Conservation (phyloP, 1,140 invertebrate species). For the Hirudo medicinalis region DNA sequence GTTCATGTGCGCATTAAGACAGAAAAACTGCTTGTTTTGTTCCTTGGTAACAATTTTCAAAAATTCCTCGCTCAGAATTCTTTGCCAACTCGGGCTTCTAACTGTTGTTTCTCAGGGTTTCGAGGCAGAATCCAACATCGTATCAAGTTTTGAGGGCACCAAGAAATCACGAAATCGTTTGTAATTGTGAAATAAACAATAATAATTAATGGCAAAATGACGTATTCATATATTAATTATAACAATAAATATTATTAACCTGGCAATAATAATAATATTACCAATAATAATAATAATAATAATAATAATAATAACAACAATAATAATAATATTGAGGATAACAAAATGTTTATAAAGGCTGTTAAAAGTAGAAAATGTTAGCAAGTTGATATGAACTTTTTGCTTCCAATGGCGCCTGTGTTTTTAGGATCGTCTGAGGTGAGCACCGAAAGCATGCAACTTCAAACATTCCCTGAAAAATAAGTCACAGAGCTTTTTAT, state of each 20-base stretch:
- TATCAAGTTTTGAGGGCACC: too few relatives aligned
- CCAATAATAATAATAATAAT: constrained; percentile 3
- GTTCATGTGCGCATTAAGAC: too few relatives aligned
- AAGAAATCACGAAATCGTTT: too few relatives aligned
- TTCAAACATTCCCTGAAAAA: neutral
- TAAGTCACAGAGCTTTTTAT: too few relatives aligned
- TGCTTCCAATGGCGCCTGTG: neutral
- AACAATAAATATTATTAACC: neutral
- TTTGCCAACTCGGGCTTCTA: too few relatives aligned
- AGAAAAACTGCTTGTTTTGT: too few relatives aligned
- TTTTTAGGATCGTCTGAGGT: neutral
- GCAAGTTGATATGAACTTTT: neutral
- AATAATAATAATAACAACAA: constrained; percentile 9
- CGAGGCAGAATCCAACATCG: too few relatives aligned
- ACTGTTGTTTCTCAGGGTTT: too few relatives aligned
- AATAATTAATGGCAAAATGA: neutral
- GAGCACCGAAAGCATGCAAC: neutral
- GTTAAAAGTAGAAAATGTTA: neutral
- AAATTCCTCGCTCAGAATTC: too few relatives aligned
- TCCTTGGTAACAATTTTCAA: too few relatives aligned
- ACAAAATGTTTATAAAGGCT: neutral
- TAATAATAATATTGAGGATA: neutral
- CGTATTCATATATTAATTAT: neutral
- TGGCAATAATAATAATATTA: neutral
- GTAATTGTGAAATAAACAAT: neutral